Evolutionary conservation across 2,113 vertebrate species (phyloP), one percentile per base, ranked within the genome.

Genomic region (Notothenia rossii): DNA sequence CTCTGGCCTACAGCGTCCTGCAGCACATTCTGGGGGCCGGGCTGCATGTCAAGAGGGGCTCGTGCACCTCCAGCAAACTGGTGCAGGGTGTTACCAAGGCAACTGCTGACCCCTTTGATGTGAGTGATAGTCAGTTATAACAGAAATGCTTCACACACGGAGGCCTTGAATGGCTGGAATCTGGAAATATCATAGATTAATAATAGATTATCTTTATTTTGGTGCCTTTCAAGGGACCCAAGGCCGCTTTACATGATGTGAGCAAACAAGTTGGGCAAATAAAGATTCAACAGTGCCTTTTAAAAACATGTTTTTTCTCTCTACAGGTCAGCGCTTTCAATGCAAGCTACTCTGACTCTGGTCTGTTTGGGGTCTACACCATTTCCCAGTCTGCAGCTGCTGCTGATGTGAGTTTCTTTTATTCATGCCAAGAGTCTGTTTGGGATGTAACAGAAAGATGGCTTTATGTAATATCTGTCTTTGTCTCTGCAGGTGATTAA

Each of bases 311-410:
- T 25, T 10, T 65, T 13, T 51, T 15, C 54, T 33, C 20, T 72
- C 54, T 90, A 36, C 92, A 99, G 98, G 97, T 93, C 85, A 96
- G 96, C 0, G 96, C 97, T 22, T 98, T 98, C 88, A 98, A 96
- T 70, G 94, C 93, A 18, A 96, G 91, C 86, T 99, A 99, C 92
- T 96, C 96, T 0, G 98, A 99, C 92, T 98, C 97, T 55, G 98
- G 97, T 29, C 96, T 99, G 48, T 99, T 99, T 72, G 98, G 98
- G 7, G 49, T 99, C 79, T 98, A 98, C 62, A 95, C 95, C 18
- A 92, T 99, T 85, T 96, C 95, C 0, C 97, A 98, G 85, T 90
- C 94, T 81, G 72, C 93, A 50, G 85, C 84, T 68, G 89, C 96
- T 73, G 91, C 90, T 40, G 96, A 97, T 77, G 98, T 99, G 91